Evolutionary conservation across 2,888 invertebrate species (phyloP), one percentile per base, ranked within the genome.

Genomic region (Listrodromus nycthemerus): DNA sequence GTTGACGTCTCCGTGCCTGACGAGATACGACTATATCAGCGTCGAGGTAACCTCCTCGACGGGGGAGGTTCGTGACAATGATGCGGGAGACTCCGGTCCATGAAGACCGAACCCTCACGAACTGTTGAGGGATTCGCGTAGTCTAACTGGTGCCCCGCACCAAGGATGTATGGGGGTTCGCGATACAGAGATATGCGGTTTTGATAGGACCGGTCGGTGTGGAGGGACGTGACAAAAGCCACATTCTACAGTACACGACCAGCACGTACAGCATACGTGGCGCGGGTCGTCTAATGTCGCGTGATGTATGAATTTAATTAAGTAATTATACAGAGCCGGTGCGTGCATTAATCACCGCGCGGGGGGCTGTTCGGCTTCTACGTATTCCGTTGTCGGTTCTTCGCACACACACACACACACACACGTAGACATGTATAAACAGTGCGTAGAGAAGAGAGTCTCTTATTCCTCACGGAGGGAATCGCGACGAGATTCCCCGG

Each of bases 251-350:
- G 21, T 30, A 21, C 66, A 37, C 24, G 41, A 41, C 27, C 30
- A 7, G 61, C n/a, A 61, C 58, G 58, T 27, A 58, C 21, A 65
- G 30, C 70, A 80, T 65, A 50, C 50, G 65, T 33, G 19, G 85
- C 71, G 75, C 73, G 79, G 75, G 69, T 84, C 83, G 86, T 73
- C 69, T 89, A 90, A 89, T 90, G 85, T 88, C 88, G 73, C 80
- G 76, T 91, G 90, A 91, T 91, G 82, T 88, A 90, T 90, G 90
- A 90, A 90, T 89, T 91, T 91, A 90, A 91, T 91, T 90, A 91
- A 91, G 88, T 88, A 89, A 90, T 90, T 91, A 89, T 88, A 87
- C 86, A 87, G 83, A 86, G 71, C 78, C 80, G 79, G 61, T 79
- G 80, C 80, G 84, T 84, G 85, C 88, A 89, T 90, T 89, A 89